phyloP scores from a whole-genome alignment of 2,888 invertebrate genomes.

The Archips xylosteana region DNA sequence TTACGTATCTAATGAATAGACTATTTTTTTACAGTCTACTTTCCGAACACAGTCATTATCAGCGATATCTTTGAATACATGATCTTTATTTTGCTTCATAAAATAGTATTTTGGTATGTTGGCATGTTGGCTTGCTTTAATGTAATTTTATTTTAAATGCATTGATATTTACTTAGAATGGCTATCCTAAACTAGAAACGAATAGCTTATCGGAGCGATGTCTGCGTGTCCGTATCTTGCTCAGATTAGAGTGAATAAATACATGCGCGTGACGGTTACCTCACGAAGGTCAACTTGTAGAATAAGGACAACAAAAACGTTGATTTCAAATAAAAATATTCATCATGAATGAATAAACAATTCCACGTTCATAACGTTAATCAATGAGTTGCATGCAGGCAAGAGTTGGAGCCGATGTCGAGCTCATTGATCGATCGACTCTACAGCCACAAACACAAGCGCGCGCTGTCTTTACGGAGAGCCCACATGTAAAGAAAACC shows the following conservation, averaged over 20 bases:
- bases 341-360: constrained; percentile 85
- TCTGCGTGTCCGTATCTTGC: constrained; percentile 34
- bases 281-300: constrained; percentile 54
- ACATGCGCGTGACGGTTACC: constrained; percentile 47
- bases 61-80: neutral
- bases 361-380: constrained; percentile 85
- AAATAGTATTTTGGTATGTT: no score
- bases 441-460: constrained; percentile 71
- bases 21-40: no score
- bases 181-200: constrained; percentile 34
- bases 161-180: constrained; percentile 8
- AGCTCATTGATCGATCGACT: constrained; percentile 85
- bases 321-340: constrained; percentile 78
- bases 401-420: constrained; percentile 78
- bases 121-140: neutral
- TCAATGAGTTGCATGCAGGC: constrained; percentile 85
- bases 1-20: no score
- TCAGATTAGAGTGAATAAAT: constrained; percentile 45
- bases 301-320: constrained; percentile 66
- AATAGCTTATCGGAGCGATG: constrained; percentile 33
- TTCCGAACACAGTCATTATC: neutral
- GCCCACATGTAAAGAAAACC: constrained; percentile 77
- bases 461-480: constrained; percentile 55
- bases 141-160: neutral
- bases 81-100: neutral